Evolutionary conservation across 2,888 invertebrate species (phyloP), one percentile per base, ranked within the genome.

Genomic region (Apodemia mormo): DNA sequence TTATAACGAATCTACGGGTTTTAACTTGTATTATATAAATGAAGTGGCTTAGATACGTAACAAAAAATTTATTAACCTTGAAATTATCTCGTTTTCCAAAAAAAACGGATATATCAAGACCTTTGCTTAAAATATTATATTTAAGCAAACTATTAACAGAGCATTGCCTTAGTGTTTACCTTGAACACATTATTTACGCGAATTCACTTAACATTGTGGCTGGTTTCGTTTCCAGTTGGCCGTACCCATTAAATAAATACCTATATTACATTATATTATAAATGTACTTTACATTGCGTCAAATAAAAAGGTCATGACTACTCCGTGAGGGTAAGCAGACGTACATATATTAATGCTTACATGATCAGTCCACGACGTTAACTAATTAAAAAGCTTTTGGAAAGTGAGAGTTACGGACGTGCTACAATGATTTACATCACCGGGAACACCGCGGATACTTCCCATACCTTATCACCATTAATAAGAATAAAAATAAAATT

Each of bases 101-200:
- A 54, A 54, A 54, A 54, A 54, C 54, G 54, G 54, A 54, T 54
- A 54, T 54, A 54, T 54, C 54, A 22, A 54, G 54, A 54, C 54
- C 54, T 54, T 54, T 54, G 5, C 54, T 54, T 22, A 54, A 54
- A 7, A 54, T 54, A 54, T 54, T 54, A n/a, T 54, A 54, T 22
- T 54, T 54, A n/a, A 54, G 54, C 54, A 54, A 54, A 54, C 54
- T 54, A 54, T 54, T 54, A 54, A 54, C 54, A 54, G 54, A 54
- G n/a, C 61, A 33, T 14, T 64, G 61, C 33, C 33, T 33, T 64
- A 64, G 37, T 37, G 61, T 64, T 64, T 64, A 64, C 61, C 61
- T 64, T 64, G 61, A 64, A 30, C 14, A 64, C 37, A 64, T 64
- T 64, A 64, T 14, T 64, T 64, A 64, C 61, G 33, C 61, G 61